Conservation (phyloP, 2,888 invertebrate genomes). For the Acleris holmiana region DNA sequence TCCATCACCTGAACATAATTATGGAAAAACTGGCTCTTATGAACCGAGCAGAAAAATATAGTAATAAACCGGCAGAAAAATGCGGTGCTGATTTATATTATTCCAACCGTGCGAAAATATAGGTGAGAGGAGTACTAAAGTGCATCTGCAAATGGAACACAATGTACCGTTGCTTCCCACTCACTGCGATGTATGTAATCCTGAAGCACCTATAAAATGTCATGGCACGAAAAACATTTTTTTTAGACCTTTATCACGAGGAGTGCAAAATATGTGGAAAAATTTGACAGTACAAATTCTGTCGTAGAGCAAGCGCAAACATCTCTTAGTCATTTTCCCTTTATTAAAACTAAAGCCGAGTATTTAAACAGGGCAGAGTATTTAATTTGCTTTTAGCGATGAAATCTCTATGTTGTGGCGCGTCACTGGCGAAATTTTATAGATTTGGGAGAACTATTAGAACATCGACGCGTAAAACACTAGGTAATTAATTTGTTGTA, state of each 20-base stretch:
- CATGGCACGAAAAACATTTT: conserved; percentile 26
- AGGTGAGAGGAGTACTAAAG: background rate
- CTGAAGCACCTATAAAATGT: conserved; percentile 29
- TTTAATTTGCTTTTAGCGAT: conserved; percentile 48
- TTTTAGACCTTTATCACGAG: conserved; percentile 15
- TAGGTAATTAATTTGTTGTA: too few species aligned
- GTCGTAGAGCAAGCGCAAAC: conserved; percentile 34
- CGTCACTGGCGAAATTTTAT: conserved; percentile 42
- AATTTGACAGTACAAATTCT: conserved; percentile 31
- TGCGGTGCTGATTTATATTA: too few species aligned
- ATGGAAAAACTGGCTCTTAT: conserved; percentile 1
- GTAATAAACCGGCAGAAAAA: too few species aligned
- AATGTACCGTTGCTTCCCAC: conserved; percentile 11
- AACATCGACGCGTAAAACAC: background rate
- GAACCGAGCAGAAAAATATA: too few species aligned
- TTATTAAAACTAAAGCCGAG: conserved; percentile 37
- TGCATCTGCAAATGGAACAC: conserved; percentile 19
- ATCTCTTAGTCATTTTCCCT: conserved; percentile 34
- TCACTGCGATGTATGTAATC: conserved; percentile 28
- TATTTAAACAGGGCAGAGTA: conserved; percentile 45
- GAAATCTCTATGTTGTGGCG: conserved; percentile 42
- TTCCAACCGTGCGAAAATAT: too few species aligned
- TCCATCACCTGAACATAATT: conserved; percentile 22
- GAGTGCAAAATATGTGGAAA: conserved; percentile 31
- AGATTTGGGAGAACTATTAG: conserved; percentile 20